Evolutionary conservation across 2,888 invertebrate genomes (phyloP), one percentile per base, ranked within the genome.

Genomic region (Tiliacea aurago): DNA sequence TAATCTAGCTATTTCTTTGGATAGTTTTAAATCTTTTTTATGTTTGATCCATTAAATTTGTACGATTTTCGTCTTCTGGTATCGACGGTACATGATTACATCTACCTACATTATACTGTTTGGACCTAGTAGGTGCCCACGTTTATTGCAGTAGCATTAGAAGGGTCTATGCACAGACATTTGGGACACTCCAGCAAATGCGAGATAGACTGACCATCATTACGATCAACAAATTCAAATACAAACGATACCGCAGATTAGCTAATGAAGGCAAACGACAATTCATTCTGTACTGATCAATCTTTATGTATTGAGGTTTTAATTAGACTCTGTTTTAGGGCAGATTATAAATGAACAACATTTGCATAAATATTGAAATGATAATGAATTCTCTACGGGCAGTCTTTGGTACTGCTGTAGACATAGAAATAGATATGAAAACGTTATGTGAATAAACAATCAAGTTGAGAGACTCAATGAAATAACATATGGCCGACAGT

Each of bases 281-380:
- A 65, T 63, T 73, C 10, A 56, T 73, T 66, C 15, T 3, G 15
- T 65, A 56, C 74, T 28, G 65, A 74, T 66, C 62, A 62, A 58
- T 65, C 66, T 65, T 41, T 77, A 86, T 76, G 78, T 78, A 84
- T 73, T 70, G 65, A 82, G 76, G 77, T 75, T 80, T 72, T 78
- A 80, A 86, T 84, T 79, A 78, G 77, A 73, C 73, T 70, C 43
- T 58, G 53, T 73, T 80, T 85, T 84, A 85, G 76, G 75, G 41
- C 66, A 77, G 76, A 80, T 73, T 81, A 78, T 73, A 81, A 79
- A 82, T 62, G 53, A 71, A 69, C n/a, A 43, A 70, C 11, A 76
- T 87, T 84, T 73, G 49, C 80, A 86, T 87, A 77, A 87, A 87
- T 80, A 84, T 86, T 82, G 61, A 75, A 73, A 91, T 91, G 88